Evolutionary conservation across 2,888 invertebrate genomes (phyloP).

Genomic region (Sarcophaga subvicina): DNA sequence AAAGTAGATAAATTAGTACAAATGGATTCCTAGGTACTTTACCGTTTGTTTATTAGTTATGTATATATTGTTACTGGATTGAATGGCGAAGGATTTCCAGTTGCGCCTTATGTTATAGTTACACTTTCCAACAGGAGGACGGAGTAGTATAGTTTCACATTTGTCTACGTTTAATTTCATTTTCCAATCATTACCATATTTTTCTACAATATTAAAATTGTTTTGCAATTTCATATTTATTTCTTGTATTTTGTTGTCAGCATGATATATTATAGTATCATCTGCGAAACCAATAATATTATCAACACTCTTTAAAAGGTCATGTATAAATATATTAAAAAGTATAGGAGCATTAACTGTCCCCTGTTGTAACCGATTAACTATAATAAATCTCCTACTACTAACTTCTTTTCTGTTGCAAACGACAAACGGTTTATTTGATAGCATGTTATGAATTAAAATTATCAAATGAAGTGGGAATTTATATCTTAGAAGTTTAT

Average conservation of each 20-base stretch:
- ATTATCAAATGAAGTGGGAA: no score
- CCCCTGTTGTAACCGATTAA: constrained; percentile 22
- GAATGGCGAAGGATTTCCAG: constrained; percentile 38
- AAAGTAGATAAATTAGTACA: no score
- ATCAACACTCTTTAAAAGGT: no score
- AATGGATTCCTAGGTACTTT: no score
- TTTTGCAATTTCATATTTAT: no score
- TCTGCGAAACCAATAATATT: no score
- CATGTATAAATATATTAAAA: background rate
- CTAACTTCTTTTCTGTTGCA: constrained; percentile 2
- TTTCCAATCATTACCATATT: constrained; percentile 29
- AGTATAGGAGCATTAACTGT: constrained; percentile 28
- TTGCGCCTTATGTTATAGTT: constrained; percentile 26
- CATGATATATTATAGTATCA: no score
- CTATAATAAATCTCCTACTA: background rate
- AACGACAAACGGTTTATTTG: constrained; percentile 1
- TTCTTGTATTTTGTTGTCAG: no score
- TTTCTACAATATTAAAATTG: background rate
- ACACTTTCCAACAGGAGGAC: constrained; percentile 44
- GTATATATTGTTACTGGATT: constrained; percentile 1
- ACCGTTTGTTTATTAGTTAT: constrained; percentile 3
- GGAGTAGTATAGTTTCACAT: constrained; percentile 42
- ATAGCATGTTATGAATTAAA: background rate
- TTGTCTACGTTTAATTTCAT: constrained; percentile 18
- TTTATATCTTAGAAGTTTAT: no score